phyloP scores from a whole-genome alignment of 2,888 invertebrate genomes.

The Nemotelus pantherinus region DNA sequence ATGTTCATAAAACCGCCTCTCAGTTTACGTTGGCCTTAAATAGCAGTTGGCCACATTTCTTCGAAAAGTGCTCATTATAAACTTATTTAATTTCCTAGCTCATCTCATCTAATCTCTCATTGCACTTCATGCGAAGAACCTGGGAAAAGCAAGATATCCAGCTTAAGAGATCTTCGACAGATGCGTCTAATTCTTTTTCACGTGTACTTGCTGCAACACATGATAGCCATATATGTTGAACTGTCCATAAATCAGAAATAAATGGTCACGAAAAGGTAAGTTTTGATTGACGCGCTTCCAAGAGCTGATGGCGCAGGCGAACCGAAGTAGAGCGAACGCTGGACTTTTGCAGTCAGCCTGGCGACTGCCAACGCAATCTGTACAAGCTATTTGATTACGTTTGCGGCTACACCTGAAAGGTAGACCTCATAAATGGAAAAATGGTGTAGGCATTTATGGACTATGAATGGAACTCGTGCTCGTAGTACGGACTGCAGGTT shows the following conservation, averaged over 20 bases:
- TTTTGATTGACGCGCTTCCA: conserved; percentile 34
- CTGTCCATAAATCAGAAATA: conserved; percentile 40
- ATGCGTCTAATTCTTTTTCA: conserved; percentile 12
- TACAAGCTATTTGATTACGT: conserved; percentile 1
- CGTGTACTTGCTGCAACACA: background rate
- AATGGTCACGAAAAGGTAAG: conserved; percentile 39
- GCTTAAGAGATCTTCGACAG: background rate
- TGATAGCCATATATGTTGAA: conserved; percentile 11
- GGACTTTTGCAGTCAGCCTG: conserved; percentile 28
- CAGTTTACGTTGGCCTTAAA: no score
- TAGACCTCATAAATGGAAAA: conserved; percentile 36
- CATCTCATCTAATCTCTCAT: conserved; percentile 1
- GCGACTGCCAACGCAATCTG: conserved; percentile 25
- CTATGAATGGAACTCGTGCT: conserved; percentile 36
- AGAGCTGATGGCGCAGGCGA: conserved; percentile 1
- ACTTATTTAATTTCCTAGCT: conserved; percentile 15
- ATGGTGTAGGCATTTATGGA: conserved; percentile 35
- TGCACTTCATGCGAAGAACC: conserved; percentile 14
- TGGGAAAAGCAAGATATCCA: conserved; percentile 1
- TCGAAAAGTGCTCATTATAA: conserved; percentile 9
- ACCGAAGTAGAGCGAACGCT: background rate
- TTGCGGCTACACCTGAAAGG: conserved; percentile 35
- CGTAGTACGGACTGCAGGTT: conserved; percentile 23
- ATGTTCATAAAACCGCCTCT: no score
- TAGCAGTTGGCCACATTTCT: background rate